Conservation (phyloP, 2,888 invertebrate species). For the Diabrotica balteata region DNA sequence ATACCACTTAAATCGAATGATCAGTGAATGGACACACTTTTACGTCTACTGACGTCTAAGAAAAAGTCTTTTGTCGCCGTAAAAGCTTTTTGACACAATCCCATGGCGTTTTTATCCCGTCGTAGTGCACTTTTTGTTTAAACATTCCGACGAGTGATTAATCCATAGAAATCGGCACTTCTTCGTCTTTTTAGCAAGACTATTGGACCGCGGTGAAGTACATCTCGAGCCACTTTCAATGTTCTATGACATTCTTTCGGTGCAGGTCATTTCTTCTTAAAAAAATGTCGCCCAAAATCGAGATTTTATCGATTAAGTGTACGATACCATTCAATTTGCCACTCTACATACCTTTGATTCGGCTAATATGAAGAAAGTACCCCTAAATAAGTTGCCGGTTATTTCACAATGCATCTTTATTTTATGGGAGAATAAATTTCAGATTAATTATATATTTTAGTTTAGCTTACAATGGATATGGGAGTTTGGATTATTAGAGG, state of each 20-base stretch:
- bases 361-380: constrained; percentile 13
- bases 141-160: constrained; percentile 49
- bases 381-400: background rate
- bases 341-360: constrained; percentile 27
- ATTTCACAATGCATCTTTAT: too few relatives aligned
- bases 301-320: constrained; percentile 29
- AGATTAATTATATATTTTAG: too few relatives aligned
- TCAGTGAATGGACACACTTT: constrained; percentile 60
- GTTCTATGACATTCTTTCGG: constrained; percentile 45
- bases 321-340: constrained; percentile 32
- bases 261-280: constrained; percentile 25
- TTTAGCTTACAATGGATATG: too few relatives aligned
- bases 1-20: constrained; percentile 62
- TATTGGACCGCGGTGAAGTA: constrained; percentile 47
- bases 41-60: constrained; percentile 57
- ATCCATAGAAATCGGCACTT: constrained; percentile 52
- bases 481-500: too few relatives aligned
- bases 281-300: constrained; percentile 24
- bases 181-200: constrained; percentile 41
- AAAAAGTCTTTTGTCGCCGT: constrained; percentile 59
- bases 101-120: constrained; percentile 50
- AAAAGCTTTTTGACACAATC: constrained; percentile 63
- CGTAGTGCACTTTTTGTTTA: constrained; percentile 53
- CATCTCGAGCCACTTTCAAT: constrained; percentile 17
- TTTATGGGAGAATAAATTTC: too few relatives aligned